Evolutionary conservation across 2,797 vertebrate genomes (phyloP).

Genomic region (Microctenopoma lineatum): DNA sequence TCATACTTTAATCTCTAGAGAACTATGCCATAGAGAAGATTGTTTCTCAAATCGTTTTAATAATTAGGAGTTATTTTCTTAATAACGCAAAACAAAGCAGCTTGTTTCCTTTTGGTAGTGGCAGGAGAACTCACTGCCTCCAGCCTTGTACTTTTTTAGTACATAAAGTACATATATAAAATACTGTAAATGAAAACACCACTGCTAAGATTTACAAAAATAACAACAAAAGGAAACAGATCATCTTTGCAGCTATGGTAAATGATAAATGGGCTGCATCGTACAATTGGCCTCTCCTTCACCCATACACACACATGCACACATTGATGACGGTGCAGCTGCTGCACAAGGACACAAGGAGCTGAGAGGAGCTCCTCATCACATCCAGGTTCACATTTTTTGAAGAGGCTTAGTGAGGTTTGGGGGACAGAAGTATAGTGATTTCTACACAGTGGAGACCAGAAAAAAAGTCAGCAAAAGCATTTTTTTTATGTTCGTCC

Average conservation of each 20-base stretch:
- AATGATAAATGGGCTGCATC: too few relatives aligned
- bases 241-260: not conserved
- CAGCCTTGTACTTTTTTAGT: not conserved
- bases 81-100: not conserved
- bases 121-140: not conserved
- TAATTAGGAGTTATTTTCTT: too few relatives aligned
- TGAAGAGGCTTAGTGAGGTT: constrained; percentile 1
- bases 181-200: too few relatives aligned
- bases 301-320: too few relatives aligned
- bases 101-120: not conserved
- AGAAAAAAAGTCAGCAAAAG: not conserved
- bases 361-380: not conserved
- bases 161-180: too few relatives aligned
- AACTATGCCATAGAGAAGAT: not conserved
- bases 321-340: too few relatives aligned
- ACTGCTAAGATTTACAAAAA: not conserved
- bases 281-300: too few relatives aligned
- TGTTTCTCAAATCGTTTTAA: not conserved
- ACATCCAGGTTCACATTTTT: not conserved
- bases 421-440: not conserved
- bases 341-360: too few relatives aligned
- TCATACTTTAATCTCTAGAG: not conserved
- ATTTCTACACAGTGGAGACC: not conserved
- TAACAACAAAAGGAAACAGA: not conserved
- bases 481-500: not conserved